phyloP scores from a whole-genome alignment of 1,140 invertebrate genomes.

The Ephestia elutella region DNA sequence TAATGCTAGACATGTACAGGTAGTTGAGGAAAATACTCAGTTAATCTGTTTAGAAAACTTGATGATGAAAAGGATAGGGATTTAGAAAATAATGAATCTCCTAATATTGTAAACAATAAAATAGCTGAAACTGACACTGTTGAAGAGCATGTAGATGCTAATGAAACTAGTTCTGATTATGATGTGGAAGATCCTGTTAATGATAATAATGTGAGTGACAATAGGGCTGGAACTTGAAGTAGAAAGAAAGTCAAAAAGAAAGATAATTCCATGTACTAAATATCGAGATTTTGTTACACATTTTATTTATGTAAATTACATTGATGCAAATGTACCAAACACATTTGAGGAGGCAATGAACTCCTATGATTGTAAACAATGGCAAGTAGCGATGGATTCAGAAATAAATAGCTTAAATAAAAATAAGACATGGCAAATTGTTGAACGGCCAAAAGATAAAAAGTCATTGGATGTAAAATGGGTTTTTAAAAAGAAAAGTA shows the following conservation, averaged over 20 bases:
- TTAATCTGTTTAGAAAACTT: conserved; percentile 32
- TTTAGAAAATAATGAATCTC: too few relatives aligned
- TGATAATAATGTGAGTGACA: conserved; percentile 22
- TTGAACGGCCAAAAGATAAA: conserved; percentile 28
- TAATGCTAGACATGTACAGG: conserved; percentile 32
- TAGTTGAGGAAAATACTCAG: conserved; percentile 31
- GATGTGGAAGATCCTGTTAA: conserved; percentile 17
- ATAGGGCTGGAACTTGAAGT: conserved; percentile 15
- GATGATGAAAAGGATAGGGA: too few relatives aligned
- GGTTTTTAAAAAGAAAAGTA: conserved; percentile 33
- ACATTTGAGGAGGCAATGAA: conserved; percentile 43
- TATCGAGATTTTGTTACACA: too few relatives aligned
- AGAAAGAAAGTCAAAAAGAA: conserved; percentile 19
- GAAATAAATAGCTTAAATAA: conserved; percentile 42
- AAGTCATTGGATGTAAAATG: conserved; percentile 31
- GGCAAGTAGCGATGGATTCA: conserved; percentile 39
- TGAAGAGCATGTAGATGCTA: too few relatives aligned
- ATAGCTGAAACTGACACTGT: too few relatives aligned
- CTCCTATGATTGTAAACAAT: conserved; percentile 31
- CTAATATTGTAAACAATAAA: too few relatives aligned
- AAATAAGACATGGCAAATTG: conserved; percentile 46
- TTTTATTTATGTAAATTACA: conserved; percentile 41
- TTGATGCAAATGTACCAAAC: conserved; percentile 32
- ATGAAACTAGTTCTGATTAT: conserved; percentile 21
- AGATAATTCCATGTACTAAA: conserved; percentile 23